These are phyloP conservation scores for Cyprinodon tularosa DNA, from an alignment of 2,113 vertebrate genomes.

Conservation along the genomic window DNA sequence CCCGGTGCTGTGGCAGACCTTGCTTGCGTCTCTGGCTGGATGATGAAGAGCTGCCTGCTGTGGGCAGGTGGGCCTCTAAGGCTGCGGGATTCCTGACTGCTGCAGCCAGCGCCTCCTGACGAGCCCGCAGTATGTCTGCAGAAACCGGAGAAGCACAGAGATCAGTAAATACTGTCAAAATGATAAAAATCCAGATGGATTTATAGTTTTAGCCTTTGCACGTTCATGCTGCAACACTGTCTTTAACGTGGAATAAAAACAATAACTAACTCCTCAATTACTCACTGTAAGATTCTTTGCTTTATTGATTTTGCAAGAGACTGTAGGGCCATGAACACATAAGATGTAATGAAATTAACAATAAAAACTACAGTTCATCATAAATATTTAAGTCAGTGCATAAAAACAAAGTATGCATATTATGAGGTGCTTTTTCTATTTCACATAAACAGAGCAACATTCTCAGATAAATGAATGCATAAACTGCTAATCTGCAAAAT, in stretches of 20 bases:
- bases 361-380: constrained; percentile 6
- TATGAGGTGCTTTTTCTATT: constrained; percentile 6
- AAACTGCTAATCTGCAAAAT: constrained; percentile 5
- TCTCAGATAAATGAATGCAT: constrained; percentile 18
- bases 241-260: not conserved
- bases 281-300: not conserved
- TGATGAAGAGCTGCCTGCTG: constrained; percentile 80
- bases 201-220: constrained; percentile 28
- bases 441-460: constrained; percentile 1
- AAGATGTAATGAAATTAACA: constrained; percentile 12
- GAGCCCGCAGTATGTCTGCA: constrained; percentile 88
- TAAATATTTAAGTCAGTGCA: not conserved
- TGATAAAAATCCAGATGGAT: constrained; percentile 28
- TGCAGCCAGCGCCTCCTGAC: constrained; percentile 87
- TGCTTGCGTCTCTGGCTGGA: constrained; percentile 93
- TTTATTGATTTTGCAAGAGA: constrained; percentile 12
- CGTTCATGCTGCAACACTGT: not conserved
- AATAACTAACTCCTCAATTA: not conserved
- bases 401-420: constrained; percentile 25
- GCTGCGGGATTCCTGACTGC: constrained; percentile 83
- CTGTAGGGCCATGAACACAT: constrained; percentile 4
- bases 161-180: constrained; percentile 19
- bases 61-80: constrained; percentile 91
- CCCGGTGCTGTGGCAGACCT: constrained; percentile 89
- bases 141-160: constrained; percentile 10